Conservation (phyloP, 2,113 vertebrate genomes). For the Lepisosteus osseus region DNA sequence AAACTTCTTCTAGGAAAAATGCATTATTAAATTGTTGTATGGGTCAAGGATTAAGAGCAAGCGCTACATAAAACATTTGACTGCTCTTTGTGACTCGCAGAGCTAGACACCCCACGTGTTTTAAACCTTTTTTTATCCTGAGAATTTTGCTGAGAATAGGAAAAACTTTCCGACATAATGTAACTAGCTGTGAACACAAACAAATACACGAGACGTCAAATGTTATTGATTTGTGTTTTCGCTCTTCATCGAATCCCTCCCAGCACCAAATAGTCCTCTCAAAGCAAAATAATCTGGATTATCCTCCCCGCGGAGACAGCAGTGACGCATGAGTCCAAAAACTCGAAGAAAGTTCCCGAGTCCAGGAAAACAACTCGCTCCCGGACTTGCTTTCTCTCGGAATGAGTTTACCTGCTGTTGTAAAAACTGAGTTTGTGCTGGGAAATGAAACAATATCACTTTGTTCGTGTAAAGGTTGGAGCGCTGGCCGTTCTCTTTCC, state of each 20-base stretch:
- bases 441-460: constrained; percentile 49
- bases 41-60: too few relatives aligned
- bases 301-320: constrained; percentile 24
- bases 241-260: constrained; percentile 14
- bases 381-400: constrained; percentile 30
- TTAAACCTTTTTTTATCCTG: too few relatives aligned
- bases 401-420: constrained; percentile 36
- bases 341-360: constrained; percentile 48
- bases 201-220: too few relatives aligned
- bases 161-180: too few relatives aligned
- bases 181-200: too few relatives aligned
- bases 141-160: too few relatives aligned
- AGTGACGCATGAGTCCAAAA: constrained; percentile 60
- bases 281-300: constrained; percentile 32
- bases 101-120: too few relatives aligned
- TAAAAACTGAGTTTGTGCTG: constrained; percentile 26
- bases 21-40: too few relatives aligned
- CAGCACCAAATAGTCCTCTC: constrained; percentile 27
- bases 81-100: too few relatives aligned
- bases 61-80: too few relatives aligned
- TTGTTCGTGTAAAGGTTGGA: constrained; percentile 20
- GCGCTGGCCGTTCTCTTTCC: constrained; percentile 35
- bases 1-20: too few relatives aligned
- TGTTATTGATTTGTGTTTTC: neutral
- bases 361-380: constrained; percentile 27